Evolutionary conservation across 2,888 invertebrate species (phyloP).

Genomic region (Drosophila fungiperda): DNA sequence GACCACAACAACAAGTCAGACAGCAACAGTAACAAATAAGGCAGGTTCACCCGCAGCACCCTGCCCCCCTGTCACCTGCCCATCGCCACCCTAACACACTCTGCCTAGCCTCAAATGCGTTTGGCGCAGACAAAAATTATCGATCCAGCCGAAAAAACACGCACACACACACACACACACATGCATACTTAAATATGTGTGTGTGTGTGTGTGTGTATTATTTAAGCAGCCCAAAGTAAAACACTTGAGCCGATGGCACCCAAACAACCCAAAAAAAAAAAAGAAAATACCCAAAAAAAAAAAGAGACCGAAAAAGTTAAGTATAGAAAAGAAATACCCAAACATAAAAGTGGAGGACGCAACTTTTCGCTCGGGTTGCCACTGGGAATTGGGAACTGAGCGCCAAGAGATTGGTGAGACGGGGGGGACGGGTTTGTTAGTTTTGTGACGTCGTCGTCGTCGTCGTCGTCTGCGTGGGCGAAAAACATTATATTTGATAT

Average conservation of each 20-base stretch:
- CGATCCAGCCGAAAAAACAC: constrained; percentile 69
- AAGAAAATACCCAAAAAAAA: constrained; percentile 1
- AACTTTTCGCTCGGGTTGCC: constrained; percentile 32
- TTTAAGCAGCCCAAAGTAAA: constrained; percentile 74
- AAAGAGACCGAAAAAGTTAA: constrained; percentile 18
- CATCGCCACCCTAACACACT: neutral
- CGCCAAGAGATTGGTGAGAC: neutral
- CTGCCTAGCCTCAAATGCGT: constrained; percentile 56
- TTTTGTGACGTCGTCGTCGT: neutral
- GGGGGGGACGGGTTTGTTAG: neutral
- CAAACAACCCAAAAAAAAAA: constrained; percentile 24
- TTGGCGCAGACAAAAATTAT: constrained; percentile 77
- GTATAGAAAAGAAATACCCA: constrained; percentile 29
- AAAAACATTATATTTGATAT: constrained; percentile 17
- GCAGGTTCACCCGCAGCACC: constrained; percentile 11
- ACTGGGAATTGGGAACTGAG: neutral
- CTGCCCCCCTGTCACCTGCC: neutral
- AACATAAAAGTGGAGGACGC: constrained; percentile 37
- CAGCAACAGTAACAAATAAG: constrained; percentile 51
- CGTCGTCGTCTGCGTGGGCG: constrained; percentile 41
- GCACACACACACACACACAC: constrained; percentile 30
- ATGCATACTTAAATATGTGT: constrained; percentile 5
- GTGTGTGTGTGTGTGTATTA: constrained; percentile 28
- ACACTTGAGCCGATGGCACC: constrained; percentile 65
- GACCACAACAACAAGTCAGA: constrained; percentile 6